Conservation (phyloP, 2,113 vertebrate species). For the Rutilus rutilus region DNA sequence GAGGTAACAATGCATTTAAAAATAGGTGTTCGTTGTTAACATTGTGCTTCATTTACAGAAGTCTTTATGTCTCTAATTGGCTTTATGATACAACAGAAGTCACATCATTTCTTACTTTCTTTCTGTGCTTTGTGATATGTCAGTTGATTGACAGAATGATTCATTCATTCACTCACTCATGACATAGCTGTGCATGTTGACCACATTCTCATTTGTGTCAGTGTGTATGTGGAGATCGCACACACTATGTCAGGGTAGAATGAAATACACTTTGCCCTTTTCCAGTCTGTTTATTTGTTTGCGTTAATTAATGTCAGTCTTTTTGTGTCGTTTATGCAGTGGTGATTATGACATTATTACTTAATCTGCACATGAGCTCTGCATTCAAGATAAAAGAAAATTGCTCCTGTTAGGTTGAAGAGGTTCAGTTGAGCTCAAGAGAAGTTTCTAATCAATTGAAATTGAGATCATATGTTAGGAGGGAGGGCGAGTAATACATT, state of each 20-base stretch:
- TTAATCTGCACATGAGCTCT: not conserved
- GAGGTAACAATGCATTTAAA: not conserved
- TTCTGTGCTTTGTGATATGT: not conserved
- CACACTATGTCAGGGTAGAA: not conserved
- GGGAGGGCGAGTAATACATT: not conserved
- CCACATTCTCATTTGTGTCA: not conserved
- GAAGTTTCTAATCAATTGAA: not conserved
- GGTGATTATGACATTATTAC: constrained; percentile 11
- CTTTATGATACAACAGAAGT: not conserved
- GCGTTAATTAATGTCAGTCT: constrained; percentile 16
- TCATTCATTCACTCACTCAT: not conserved
- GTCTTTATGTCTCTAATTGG: not conserved
- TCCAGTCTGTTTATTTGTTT: not conserved
- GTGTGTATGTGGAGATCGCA: not conserved
- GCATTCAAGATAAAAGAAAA: not conserved
- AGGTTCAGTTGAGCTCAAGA: not conserved
- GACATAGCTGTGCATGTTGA: not conserved
- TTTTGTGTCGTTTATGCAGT: not conserved
- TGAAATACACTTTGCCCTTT: not conserved
- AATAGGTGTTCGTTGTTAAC: not conserved
- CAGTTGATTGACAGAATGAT: not conserved
- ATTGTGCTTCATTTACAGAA: not conserved
- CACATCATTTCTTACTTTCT: not conserved
- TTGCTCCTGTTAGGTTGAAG: not conserved
- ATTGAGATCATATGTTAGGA: not conserved